Evolutionary conservation across 2,797 vertebrate genomes (phyloP), one percentile per base, ranked within the genome.

Genomic region (Eremophila alpestris): DNA sequence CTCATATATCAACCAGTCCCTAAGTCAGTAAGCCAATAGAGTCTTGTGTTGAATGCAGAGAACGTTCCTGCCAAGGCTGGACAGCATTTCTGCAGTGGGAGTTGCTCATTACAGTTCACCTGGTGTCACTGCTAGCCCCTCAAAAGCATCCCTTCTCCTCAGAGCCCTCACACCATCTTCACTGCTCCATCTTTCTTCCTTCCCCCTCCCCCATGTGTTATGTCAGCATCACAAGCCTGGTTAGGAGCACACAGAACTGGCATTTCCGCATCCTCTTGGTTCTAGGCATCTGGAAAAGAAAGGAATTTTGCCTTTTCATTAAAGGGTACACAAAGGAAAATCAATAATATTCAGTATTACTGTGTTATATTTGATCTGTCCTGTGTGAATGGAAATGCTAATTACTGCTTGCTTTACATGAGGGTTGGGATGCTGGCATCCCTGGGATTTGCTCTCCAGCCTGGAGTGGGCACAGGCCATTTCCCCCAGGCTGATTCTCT

Each of bases 181-280:
- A 34, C 21, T 49, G 11, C 13, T 73, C 21, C n/a, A 1, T 29
- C 49, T 78, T 14, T 15, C 27, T 27, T 45, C 38, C 30, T 58
- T 36, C 34, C 13, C 15, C 0, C 2, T 18, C 3, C 0, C 2
- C 21, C 3, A 3, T 5, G 17, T 51, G 21, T 58, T 43, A 46
- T 49, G 26, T 55, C 76, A 83, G 40, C 40, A 55, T 18, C 46
- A 30, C 34, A 62, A 62, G 56, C 14, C 81, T 49, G 40, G 30
- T n/a, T 51, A 84, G 40, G 22, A 65, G 19, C 30, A 38, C 32
- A 64, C 11, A 71, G 75, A 69, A 27, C 10, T 27, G 55, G 22
- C 18, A 13, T 68, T 89, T 90, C 46, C 75, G 16, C 52, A 64
- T 60, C 70, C 49, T 54, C 54, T 64, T 71, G 14, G 26, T 77